Evolutionary conservation across 2,113 vertebrate species (phyloP), one percentile per base, ranked within the genome.

Genomic region (Heliornis fulica): DNA sequence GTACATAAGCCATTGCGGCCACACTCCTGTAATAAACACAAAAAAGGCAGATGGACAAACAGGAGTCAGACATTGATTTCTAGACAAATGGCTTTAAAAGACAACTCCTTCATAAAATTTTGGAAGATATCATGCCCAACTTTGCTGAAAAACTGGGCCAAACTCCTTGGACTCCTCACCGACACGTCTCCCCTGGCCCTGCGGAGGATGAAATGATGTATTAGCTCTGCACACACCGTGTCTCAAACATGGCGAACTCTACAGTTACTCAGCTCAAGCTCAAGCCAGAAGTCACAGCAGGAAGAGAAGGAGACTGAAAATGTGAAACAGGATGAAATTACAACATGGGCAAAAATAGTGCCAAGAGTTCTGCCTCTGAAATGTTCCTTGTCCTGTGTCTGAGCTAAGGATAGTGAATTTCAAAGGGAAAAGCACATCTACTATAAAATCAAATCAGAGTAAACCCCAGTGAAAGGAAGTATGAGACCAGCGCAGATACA

Each of bases 401-500:
- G 38, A 83, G 59, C 20, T 66, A 76, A 85, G 50, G 56, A 40
- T 14, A 32, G 50, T 51, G 56, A 96, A 50, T 77, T 97, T 78
- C 94, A 87, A 92, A 87, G 29, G 20, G 54, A 81, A 66, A 89
- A 89, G 50, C 53, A 78, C 3, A 5, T 40, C n/a, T 48, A 48
- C 94, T 76, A 16, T 40, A 63, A 88, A 92, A 94, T 70, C 29
- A 87, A 81, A 86, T 78, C 54, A 80, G 40, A 87, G 22, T 38
- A 91, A 87, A 57, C 46, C 38, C 41, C 56, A 51, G 65, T 93
- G 64, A 83, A 83, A 89, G 69, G 59, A 87, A 85, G 59, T 71
- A 68, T 5, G 57, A 91, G 54, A 65, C 43, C 38, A 32, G 10
- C 10, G 2, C 34, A 70, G 59, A 81, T 72, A 76, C 23, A 40